These are phyloP conservation scores for Microchirus variegatus DNA, from an alignment of 2,797 vertebrate species.

Conservation along the genomic window DNA sequence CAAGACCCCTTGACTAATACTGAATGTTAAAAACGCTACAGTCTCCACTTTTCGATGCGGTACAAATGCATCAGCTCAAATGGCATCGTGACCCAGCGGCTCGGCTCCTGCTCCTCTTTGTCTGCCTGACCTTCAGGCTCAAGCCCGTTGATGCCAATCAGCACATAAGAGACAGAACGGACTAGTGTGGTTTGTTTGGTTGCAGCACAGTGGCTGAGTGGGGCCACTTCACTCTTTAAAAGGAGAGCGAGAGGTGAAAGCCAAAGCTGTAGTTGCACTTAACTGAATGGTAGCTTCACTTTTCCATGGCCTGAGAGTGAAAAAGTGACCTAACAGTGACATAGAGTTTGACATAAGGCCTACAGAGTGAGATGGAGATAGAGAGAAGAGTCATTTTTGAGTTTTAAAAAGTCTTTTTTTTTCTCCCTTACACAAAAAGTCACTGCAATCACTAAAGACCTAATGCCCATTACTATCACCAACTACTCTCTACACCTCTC, in stretches of 20 bases:
- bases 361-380: slow-evolving; percentile 35
- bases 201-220: no score
- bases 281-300: slow-evolving; percentile 4
- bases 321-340: slow-evolving; percentile 24
- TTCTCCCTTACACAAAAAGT: slow-evolving; percentile 42
- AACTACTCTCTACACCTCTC: slow-evolving; percentile 53
- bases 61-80: slow-evolving; percentile 7
- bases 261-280: no score
- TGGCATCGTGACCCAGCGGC: not conserved
- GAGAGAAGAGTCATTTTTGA: slow-evolving; percentile 51
- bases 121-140: slow-evolving; percentile 20
- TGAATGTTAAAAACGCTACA: not conserved
- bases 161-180: not conserved
- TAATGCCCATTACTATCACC: slow-evolving; percentile 65
- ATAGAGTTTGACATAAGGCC: slow-evolving; percentile 34
- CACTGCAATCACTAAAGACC: slow-evolving; percentile 63
- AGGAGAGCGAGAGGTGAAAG: no score
- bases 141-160: slow-evolving; percentile 13
- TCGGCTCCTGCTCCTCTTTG: slow-evolving; percentile 22
- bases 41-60: not conserved
- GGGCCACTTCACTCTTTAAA: no score
- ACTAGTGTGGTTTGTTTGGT: slow-evolving; percentile 4
- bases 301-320: slow-evolving; percentile 1
- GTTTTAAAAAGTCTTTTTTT: slow-evolving; percentile 43
- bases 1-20: not conserved